Conservation (phyloP, 2,888 invertebrate genomes). For the Liodrosophila aerea region DNA sequence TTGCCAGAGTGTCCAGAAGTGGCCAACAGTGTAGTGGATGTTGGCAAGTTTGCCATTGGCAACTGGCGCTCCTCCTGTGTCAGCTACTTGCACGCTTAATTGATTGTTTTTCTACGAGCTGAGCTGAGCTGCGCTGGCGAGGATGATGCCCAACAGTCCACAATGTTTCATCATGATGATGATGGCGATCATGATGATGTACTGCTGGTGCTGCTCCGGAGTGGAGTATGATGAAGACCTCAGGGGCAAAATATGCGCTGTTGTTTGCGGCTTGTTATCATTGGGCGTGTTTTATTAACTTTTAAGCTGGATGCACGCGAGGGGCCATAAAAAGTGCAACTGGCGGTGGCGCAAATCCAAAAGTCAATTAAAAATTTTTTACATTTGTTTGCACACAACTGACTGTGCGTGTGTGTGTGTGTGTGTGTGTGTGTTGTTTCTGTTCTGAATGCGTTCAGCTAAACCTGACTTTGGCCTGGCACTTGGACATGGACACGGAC, state of each 20-base stretch:
- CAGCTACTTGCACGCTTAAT: constrained; percentile 76
- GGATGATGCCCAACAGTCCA: constrained; percentile 41
- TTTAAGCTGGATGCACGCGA: constrained; percentile 79
- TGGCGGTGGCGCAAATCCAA: constrained; percentile 66
- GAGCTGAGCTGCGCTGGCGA: constrained; percentile 14
- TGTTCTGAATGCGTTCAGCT: constrained; percentile 31
- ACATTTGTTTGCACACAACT: constrained; percentile 77
- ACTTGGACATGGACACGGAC: constrained; percentile 9
- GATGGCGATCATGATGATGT: constrained; percentile 14
- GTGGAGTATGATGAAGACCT: constrained; percentile 78
- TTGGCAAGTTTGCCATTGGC: constrained; percentile 44
- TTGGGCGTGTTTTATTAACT: constrained; percentile 82
- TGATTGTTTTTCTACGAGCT: constrained; percentile 79
- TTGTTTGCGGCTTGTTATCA: constrained; percentile 78
- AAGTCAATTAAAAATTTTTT: constrained; percentile 79
- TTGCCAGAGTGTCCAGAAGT: no score
- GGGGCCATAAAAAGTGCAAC: constrained; percentile 78
- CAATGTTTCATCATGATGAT: constrained; percentile 35
- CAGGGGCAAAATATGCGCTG: constrained; percentile 76
- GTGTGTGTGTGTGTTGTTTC: background rate
- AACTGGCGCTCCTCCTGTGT: constrained; percentile 69
- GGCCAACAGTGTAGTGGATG: background rate
- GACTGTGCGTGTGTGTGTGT: background rate
- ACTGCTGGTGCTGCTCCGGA: background rate
- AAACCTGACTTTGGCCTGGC: constrained; percentile 6